Conservation (phyloP, 1,140 invertebrate species). For the Penaeus chinensis region DNA sequence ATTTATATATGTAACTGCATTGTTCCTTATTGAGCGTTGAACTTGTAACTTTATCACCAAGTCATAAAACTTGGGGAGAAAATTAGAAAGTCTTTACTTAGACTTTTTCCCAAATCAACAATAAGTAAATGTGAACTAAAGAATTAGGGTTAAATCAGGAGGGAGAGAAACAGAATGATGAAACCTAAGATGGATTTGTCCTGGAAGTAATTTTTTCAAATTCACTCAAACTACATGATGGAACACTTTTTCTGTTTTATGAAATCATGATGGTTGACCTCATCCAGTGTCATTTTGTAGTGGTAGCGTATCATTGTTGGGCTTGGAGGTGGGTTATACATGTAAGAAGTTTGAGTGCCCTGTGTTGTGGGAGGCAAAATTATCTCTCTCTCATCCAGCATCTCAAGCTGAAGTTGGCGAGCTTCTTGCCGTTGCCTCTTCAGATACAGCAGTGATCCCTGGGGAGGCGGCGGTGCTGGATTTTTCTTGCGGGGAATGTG, state of each 20-base stretch:
- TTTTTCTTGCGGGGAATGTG: background rate
- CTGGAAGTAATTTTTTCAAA: too few relatives aligned
- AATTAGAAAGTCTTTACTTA: too few relatives aligned
- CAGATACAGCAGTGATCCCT: conserved; percentile 30
- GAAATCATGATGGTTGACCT: conserved; percentile 3
- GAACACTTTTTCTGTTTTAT: conserved; percentile 43
- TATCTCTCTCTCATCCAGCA: background rate
- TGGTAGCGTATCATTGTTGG: conserved; percentile 35
- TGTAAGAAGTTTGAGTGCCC: background rate
- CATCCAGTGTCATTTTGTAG: conserved; percentile 37
- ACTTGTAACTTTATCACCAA: too few relatives aligned
- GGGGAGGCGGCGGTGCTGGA: conserved; percentile 13
- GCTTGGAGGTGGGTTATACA: conserved; percentile 42
- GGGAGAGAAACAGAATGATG: too few relatives aligned
- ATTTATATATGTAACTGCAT: too few relatives aligned
- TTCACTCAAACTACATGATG: conserved; percentile 24
- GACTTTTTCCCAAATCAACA: too few relatives aligned
- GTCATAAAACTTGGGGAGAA: too few relatives aligned
- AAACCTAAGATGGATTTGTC: too few relatives aligned
- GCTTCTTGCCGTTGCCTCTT: conserved; percentile 33
- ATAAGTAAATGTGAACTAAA: too few relatives aligned
- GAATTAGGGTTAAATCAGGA: too few relatives aligned
- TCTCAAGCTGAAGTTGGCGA: background rate
- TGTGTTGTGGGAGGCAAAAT: conserved; percentile 17
- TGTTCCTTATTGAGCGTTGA: too few relatives aligned